Base-by-base conservation (phyloP, 2,888 invertebrate species). In the Colostygia pectinataria region DNA sequence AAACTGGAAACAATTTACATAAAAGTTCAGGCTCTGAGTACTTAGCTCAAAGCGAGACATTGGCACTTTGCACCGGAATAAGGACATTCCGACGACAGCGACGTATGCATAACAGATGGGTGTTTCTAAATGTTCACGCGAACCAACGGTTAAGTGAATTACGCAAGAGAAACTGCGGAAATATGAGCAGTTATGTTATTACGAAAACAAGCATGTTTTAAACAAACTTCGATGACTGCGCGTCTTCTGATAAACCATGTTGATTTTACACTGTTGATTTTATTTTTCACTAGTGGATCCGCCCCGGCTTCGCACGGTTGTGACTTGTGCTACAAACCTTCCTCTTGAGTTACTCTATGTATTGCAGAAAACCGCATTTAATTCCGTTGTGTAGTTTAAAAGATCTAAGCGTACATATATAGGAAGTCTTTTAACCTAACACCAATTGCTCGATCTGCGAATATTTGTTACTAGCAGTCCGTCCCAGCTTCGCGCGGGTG, bases 91-190 rank as follows among this genome's bases (percentile, higher is more conserved):
- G 27, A 42, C 33, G 37, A 40, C 31, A 24, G 24, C 20, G 4
- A 6, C 8, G 44, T 18, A 9, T 15, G 39, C 39, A 34, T 36
- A 36, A 41, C 20, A 37, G 27, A 45, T 24, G 36, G 15, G 7
- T 13, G 28, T 53, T 47, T 49, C 50, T 36, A 38, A 53, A 50
- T 53, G 45, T 39, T 38, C 46, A 41, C 45, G 38, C 39, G 51
- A 27, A 41, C 44, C 44, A 58, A 48, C 53, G 47, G 34, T 52
- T 52, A 37, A 54, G 51, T 36, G 51, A 31, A 46, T 59, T 56
- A 48, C 54, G 48, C 45, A 56, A 56, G 28, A 28, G 50, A 57
- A 57, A 60, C 53, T 60, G 55, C 54, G 56, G 56, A 57, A 53
- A 53, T 55, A 33, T 29, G 44, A 42, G 48, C 14, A 39, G 46